A percentile compares a stretch with the other conserved stretches of the same genome.
These are phyloP conservation scores for Empis livida DNA, from an alignment of 2,888 invertebrate genomes.

Conservation along the genomic window DNA sequence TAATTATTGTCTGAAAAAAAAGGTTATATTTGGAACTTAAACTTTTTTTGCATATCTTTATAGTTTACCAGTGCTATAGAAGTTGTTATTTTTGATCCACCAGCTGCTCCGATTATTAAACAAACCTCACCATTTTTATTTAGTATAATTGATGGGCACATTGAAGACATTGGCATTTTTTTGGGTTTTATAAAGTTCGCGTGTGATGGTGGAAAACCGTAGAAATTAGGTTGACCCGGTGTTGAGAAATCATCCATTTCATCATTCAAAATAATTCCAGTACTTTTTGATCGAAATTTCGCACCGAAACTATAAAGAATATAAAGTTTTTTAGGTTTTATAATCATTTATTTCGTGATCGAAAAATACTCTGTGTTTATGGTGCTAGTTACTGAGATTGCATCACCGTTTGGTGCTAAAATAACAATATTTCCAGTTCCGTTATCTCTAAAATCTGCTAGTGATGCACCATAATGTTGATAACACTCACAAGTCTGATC, in stretches of 20 bases:
- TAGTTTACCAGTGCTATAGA: slow-evolving; percentile 53
- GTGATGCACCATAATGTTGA: slow-evolving; percentile 57
- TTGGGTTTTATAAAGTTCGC: slow-evolving; percentile 73
- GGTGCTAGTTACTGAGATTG: slow-evolving; percentile 78
- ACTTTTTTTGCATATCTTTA: no score
- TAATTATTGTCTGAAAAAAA: slow-evolving; percentile 44
- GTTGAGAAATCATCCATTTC: slow-evolving; percentile 95
- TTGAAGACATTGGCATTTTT: slow-evolving; percentile 79
- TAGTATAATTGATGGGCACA: slow-evolving; percentile 72
- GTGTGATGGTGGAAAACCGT: slow-evolving; percentile 65
- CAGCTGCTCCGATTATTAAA: slow-evolving; percentile 71
- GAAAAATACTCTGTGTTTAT: slow-evolving; percentile 44
- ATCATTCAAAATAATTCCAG: slow-evolving; percentile 81
- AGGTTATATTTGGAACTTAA: no score
- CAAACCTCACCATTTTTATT: slow-evolving; percentile 47
- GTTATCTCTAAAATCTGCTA: slow-evolving; percentile 51
- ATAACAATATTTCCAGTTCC: slow-evolving; percentile 88
- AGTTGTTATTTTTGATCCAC: slow-evolving; percentile 83
- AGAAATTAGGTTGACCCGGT: slow-evolving; percentile 59
- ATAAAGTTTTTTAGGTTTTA: background rate
- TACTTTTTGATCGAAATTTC: slow-evolving; percentile 53
- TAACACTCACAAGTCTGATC: slow-evolving; percentile 49
- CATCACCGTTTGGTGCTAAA: slow-evolving; percentile 74
- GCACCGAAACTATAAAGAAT: slow-evolving; percentile 25
- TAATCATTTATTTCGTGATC: background rate